Base-by-base conservation (phyloP, 1,140 invertebrate species). In the Lepidurus apus region DNA sequence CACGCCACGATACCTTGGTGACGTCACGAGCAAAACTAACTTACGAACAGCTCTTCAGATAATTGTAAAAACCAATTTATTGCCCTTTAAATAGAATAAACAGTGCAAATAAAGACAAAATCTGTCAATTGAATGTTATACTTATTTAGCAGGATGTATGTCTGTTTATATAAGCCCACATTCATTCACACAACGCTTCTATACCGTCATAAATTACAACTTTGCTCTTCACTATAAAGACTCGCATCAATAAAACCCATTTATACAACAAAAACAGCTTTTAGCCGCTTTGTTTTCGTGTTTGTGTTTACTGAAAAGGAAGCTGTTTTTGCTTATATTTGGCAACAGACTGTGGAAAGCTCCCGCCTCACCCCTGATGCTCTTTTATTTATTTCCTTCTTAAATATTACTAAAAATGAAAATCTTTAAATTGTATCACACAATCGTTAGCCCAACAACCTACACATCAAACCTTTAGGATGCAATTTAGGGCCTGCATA, bases 321-420 rank as follows among this genome's bases (percentile, higher is more conserved):
- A 65, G 53, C 53, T 65, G 21, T 65, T 47, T 65, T 65, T 65
- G 53, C 53, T 65, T 65, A 21, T 65, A 7, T 65, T 65, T 65
- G 53, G 53, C 53, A 65, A 21, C 53, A 1, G 53, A 65, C 53
- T 65, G 21, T 65, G 53, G 8, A 65, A 65, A 65, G 21, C 53
- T 65, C 53, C 53, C 53, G 21, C 21, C 53, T n/a, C 17, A 65
- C 13, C 34, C 34, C 34, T 34, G 34, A 34, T 4, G 34, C 34
- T 34, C 34, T 4, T 34, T 34, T 34, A 3, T 34, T 34, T 34
- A 4, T 34, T 34, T 34, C 34, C 2, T 34, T 34, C 34, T 34
- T 34, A 34, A 34, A 34, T 34, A 34, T 34, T 34, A 4, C 34
- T 34, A 4, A 34, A 34, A 34, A 34, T 4, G 34, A 34, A 34